Conservation (phyloP, 2,888 invertebrate genomes). For the Heliconius charithonia region DNA sequence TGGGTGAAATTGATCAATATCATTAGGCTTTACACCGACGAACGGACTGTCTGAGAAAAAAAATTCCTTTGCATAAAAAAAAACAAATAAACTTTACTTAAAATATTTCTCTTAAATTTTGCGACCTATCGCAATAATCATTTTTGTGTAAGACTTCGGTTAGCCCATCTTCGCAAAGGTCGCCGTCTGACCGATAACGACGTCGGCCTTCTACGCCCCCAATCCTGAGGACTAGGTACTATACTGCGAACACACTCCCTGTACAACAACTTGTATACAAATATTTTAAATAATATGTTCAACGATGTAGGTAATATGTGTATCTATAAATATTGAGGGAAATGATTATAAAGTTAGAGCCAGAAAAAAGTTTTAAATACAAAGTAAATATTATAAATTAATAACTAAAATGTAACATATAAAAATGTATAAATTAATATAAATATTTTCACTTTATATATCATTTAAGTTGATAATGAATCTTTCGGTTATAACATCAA, state of each 20-base stretch:
- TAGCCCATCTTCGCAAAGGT: conserved; percentile 75
- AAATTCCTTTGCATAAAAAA: not conserved
- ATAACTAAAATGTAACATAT: too few species aligned
- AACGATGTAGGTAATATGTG: not conserved
- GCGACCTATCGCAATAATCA: conserved; percentile 37
- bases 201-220: conserved; percentile 72
- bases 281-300: not conserved
- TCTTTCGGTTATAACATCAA: too few species aligned
- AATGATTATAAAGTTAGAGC: too few species aligned
- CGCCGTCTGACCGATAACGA: conserved; percentile 79
- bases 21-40: too few species aligned
- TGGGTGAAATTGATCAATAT: too few species aligned
- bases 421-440: too few species aligned
- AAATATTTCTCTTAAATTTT: conserved; percentile 2
- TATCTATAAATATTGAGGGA: not conserved
- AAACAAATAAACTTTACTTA: not conserved
- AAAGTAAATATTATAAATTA: too few species aligned
- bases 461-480: too few species aligned
- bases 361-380: too few species aligned
- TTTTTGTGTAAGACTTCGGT: conserved; percentile 46
- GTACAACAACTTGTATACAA: conserved; percentile 18
- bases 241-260: conserved; percentile 52
- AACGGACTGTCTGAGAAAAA: not conserved
- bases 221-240: conserved; percentile 60
- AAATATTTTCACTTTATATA: too few species aligned